Evolutionary conservation across 2,113 vertebrate species (phyloP), one percentile per base, ranked within the genome.

Genomic region (Notechis scutatus): DNA sequence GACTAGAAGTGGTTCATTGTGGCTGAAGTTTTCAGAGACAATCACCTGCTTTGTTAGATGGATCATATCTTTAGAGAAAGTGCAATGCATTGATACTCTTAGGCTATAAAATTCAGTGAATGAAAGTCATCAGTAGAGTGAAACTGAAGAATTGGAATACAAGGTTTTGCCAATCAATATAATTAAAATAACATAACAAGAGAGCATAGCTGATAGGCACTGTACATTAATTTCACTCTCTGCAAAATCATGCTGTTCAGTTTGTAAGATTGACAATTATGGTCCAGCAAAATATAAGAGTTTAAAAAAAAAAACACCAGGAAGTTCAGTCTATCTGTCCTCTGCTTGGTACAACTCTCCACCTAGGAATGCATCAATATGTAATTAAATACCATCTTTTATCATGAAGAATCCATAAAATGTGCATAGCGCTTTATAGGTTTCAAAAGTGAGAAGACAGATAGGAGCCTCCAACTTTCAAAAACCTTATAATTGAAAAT

Each of bases 111-210:
- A 90, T n/a, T 85, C 87, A 89, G 64, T 59, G 20, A 47, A 90
- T 14, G 88, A 86, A 90, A 93, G 34, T 52, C 29, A 34, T 86
- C 88, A 86, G 56, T 88, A 26, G n/a, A 55, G 88, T 47, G 29
- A 93, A 90, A 90, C 55, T 74, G 14, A 57, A 86, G n/a, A 89
- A 93, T 74, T 86, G 88, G 92, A 90, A 90, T 39, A 52, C 42
- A 93, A 87, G 87, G 64, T 54, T 81, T 93, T 90, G 56, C 81
- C 56, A 93, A 23, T 87, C n/a, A 86, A 90, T 69, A 90, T 54
- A 87, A 86, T 87, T n/a, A 86, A 90, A 90, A 90, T 54, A 90
- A 64, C 69, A 90, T 90, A 23, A 64, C 55, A 29, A 59, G 15
- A 85, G 24, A 39, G 57, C 87, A 89, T 89, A 90, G 57, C 45